These are phyloP conservation scores for Drosophila paracracens DNA, from an alignment of 2,888 invertebrate genomes.

Conservation along the genomic window DNA sequence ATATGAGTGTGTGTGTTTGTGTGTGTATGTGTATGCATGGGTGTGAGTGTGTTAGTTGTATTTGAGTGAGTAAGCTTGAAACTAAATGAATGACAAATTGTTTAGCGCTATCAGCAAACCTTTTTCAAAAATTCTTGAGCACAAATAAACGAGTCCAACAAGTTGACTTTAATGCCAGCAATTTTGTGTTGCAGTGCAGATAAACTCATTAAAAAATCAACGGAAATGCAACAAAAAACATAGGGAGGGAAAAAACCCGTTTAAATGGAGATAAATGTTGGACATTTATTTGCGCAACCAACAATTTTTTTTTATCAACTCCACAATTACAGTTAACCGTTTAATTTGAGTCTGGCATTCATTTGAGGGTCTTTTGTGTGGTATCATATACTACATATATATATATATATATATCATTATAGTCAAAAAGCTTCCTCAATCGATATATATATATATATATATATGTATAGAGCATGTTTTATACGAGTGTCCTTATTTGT, in stretches of 20 bases:
- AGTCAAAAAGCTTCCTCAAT: conserved; percentile 43
- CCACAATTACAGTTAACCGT: conserved; percentile 45
- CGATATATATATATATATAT: conserved; percentile 16
- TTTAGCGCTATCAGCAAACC: neutral
- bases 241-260: conserved; percentile 32
- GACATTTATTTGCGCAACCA: conserved; percentile 55
- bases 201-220: conserved; percentile 11
- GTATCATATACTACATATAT: conserved; percentile 2
- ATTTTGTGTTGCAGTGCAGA: conserved; percentile 20
- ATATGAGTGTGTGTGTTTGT: conserved; percentile 24
- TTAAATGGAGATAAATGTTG: conserved; percentile 49
- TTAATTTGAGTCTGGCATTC: conserved; percentile 38
- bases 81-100: conserved; percentile 17
- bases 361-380: neutral
- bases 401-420: conserved; percentile 17
- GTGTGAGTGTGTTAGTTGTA: neutral
- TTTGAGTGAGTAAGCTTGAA: conserved; percentile 12
- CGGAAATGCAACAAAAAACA: conserved; percentile 32
- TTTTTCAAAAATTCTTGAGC: neutral
- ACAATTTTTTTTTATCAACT: conserved; percentile 47
- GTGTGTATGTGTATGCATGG: conserved; percentile 8
- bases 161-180: conserved; percentile 16
- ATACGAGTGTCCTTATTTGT: conserved; percentile 10
- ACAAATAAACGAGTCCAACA: conserved; percentile 1
- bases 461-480: neutral